Evolutionary conservation across 2,797 vertebrate genomes (phyloP).

Genomic region (Aplochiton taeniatus): DNA sequence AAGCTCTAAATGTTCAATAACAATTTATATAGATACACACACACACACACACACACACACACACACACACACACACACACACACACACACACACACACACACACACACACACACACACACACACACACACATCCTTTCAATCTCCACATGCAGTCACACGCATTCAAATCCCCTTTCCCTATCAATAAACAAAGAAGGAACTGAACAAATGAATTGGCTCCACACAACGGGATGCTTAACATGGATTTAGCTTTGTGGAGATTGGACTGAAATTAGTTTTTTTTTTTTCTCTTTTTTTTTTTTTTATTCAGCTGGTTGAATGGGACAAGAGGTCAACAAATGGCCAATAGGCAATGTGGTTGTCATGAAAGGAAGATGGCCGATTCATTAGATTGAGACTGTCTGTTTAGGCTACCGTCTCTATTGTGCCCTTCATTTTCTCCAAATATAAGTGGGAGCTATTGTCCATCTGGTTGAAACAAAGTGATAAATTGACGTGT

Average conservation of each 20-base stretch:
- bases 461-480: no score
- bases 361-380: constrained; percentile 10
- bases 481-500: no score
- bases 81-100: constrained; percentile 4
- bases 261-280: not conserved
- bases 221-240: not conserved
- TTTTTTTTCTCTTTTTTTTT: no score
- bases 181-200: not conserved
- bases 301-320: constrained; percentile 17
- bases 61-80: constrained; percentile 30
- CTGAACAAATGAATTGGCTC: constrained; percentile 8
- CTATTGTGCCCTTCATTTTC: no score
- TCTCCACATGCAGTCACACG: not conserved
- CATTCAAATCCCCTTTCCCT: not conserved
- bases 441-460: no score
- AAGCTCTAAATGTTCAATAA: no score
- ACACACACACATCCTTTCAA: not conserved
- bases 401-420: not conserved
- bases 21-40: not conserved
- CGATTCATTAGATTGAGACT: constrained; percentile 35
- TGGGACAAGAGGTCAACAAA: constrained; percentile 1
- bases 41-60: constrained; percentile 8
- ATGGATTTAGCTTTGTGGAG: constrained; percentile 16
- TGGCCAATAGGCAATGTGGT: no score
- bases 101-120: not conserved